These are phyloP conservation scores for Xenopus laevis DNA, from an alignment of 2,113 vertebrate genomes.

Conservation along the genomic window DNA sequence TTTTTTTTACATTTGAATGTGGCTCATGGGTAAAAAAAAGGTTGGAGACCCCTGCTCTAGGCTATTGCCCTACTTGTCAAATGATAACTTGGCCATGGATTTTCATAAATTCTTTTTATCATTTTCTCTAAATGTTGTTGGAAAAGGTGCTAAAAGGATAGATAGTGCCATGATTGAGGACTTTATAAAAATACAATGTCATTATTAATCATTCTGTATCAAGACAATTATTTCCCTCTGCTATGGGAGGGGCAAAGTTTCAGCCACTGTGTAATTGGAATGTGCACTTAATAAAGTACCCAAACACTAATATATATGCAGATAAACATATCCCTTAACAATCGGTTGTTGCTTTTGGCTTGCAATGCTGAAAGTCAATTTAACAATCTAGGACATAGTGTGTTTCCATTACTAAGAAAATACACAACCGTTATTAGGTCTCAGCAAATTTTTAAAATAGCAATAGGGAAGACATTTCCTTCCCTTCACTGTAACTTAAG, in stretches of 20 bases:
- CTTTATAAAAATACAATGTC: background rate
- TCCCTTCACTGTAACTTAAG: background rate
- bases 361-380: slow-evolving; percentile 12
- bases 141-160: no score
- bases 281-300: background rate
- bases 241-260: background rate
- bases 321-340: slow-evolving; percentile 30
- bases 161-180: no score
- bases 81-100: no score
- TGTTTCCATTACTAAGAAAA: slow-evolving; percentile 39
- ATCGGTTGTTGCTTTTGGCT: slow-evolving; percentile 33
- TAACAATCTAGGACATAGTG: slow-evolving; percentile 9
- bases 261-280: slow-evolving; percentile 4
- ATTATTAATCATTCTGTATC: background rate
- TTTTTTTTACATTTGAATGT: no score
- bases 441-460: slow-evolving; percentile 38
- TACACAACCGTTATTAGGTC: slow-evolving; percentile 19
- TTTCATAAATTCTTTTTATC: no score
- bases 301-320: slow-evolving; percentile 25
- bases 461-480: slow-evolving; percentile 11
- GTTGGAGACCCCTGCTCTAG: no score
- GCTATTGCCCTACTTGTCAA: no score
- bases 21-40: no score
- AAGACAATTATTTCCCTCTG: background rate
- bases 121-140: no score